These are phyloP conservation scores for Manis javanica DNA, from an alignment of 2,797 vertebrate genomes.

Conservation along the genomic window DNA sequence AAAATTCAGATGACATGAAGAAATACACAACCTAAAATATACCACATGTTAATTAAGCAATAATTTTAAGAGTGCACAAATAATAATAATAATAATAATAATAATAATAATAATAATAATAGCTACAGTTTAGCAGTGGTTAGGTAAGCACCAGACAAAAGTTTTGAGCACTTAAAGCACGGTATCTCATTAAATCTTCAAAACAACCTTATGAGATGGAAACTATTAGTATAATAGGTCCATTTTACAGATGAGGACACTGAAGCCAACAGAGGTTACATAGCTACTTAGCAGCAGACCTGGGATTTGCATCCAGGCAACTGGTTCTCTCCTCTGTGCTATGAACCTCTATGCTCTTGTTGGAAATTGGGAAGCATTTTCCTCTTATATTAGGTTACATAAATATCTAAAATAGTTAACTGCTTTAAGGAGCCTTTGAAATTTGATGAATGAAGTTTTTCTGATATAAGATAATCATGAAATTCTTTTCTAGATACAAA, in stretches of 20 bases:
- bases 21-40: slow-evolving; percentile 53
- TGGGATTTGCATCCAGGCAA: background rate
- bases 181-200: background rate
- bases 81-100: background rate
- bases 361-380: background rate
- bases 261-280: background rate
- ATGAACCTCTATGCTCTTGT: background rate
- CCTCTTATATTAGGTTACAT: background rate
- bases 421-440: background rate
- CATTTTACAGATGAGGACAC: background rate
- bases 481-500: background rate
- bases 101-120: background rate
- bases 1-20: slow-evolving; percentile 43
- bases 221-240: background rate
- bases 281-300: background rate
- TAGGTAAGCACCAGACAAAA: background rate
- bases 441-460: slow-evolving; percentile 18
- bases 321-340: background rate
- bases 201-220: background rate
- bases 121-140: background rate
- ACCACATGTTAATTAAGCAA: slow-evolving; percentile 18
- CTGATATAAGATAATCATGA: background rate
- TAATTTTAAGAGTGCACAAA: background rate
- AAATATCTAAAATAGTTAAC: slow-evolving; percentile 15
- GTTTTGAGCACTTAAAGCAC: background rate